Conservation (phyloP, 2,888 invertebrate species). For the Galerucella nymphaeae region DNA sequence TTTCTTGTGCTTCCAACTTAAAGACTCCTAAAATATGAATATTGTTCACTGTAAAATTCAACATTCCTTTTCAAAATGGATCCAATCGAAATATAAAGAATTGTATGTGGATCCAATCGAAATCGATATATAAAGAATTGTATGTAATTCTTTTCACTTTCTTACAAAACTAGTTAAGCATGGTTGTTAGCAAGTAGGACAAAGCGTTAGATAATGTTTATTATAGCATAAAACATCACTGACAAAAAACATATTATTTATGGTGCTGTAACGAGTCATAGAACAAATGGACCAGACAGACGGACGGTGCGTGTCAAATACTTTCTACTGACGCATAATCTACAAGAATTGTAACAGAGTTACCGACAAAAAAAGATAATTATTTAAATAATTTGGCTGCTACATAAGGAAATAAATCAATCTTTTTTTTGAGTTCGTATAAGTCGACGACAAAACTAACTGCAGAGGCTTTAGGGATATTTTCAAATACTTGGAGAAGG, state of each 20-base stretch:
- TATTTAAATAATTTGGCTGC: too few species aligned
- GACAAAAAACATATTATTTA: background rate
- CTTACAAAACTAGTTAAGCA: background rate
- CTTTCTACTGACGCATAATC: background rate
- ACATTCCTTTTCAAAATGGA: too few species aligned
- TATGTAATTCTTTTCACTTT: background rate
- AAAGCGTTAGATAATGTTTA: background rate
- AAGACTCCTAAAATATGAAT: too few species aligned
- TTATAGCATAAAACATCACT: background rate
- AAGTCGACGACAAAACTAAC: too few species aligned
- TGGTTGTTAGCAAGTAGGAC: constrained; percentile 4
- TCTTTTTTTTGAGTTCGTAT: too few species aligned
- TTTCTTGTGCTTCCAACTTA: too few species aligned
- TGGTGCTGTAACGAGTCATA: background rate
- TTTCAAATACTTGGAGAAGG: too few species aligned
- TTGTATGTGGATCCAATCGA: background rate
- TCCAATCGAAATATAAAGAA: background rate
- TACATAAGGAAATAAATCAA: too few species aligned
- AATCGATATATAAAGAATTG: background rate
- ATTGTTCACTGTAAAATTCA: too few species aligned
- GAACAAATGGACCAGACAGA: background rate
- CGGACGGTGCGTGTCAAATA: background rate
- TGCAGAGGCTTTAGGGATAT: too few species aligned
- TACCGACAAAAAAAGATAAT: too few species aligned
- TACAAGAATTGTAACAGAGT: too few species aligned